These are phyloP conservation scores for Pseudochromis fuscus DNA, from an alignment of 2,797 vertebrate genomes.

Conservation along the genomic window DNA sequence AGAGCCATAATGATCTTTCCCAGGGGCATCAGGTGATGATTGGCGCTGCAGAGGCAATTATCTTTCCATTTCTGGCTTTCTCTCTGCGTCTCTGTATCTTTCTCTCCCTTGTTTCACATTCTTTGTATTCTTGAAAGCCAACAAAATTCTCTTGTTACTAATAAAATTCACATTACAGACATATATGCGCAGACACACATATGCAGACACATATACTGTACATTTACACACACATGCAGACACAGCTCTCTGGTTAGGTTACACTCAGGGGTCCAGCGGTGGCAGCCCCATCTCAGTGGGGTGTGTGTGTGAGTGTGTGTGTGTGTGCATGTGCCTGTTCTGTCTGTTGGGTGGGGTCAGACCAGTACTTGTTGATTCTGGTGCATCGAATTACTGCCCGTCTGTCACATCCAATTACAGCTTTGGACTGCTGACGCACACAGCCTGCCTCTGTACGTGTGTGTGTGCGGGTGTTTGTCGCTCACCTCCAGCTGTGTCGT, in stretches of 20 bases:
- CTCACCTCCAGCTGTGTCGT: slow-evolving; percentile 78
- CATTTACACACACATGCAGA: slow-evolving; percentile 28
- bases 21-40: slow-evolving; percentile 76
- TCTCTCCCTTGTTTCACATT: slow-evolving; percentile 35
- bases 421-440: slow-evolving; percentile 80
- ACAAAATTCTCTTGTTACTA: slow-evolving; percentile 61
- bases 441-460: slow-evolving; percentile 80
- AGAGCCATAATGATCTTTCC: slow-evolving; percentile 78
- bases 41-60: slow-evolving; percentile 77
- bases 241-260: slow-evolving; percentile 68
- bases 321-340: slow-evolving; percentile 36
- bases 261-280: slow-evolving; percentile 64
- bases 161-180: slow-evolving; percentile 59
- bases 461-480: slow-evolving; percentile 70
- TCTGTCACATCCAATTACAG: slow-evolving; percentile 88
- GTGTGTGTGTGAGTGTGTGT: slow-evolving; percentile 30
- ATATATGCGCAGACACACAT: slow-evolving; percentile 26
- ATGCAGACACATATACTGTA: neutral
- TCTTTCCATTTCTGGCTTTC: slow-evolving; percentile 57
- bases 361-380: slow-evolving; percentile 82
- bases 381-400: slow-evolving; percentile 84
- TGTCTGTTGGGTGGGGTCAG: slow-evolving; percentile 68
- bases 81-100: slow-evolving; percentile 42
- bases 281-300: slow-evolving; percentile 69
- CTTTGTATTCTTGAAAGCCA: slow-evolving; percentile 49